phyloP scores from a whole-genome alignment of 2,113 vertebrate genomes.

The Noturus placidus region DNA sequence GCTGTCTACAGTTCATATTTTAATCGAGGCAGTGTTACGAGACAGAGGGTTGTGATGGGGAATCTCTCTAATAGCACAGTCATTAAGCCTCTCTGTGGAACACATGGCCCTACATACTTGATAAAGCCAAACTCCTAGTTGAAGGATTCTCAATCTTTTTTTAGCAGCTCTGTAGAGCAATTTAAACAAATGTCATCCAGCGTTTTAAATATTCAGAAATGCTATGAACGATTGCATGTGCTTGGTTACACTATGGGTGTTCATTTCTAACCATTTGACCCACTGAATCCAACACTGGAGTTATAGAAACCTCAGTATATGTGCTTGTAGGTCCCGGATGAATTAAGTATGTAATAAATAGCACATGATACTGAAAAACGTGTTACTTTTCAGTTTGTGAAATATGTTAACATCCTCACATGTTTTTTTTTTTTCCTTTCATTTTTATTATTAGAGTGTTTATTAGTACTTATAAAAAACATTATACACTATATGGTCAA shows the following conservation, averaged over 20 bases:
- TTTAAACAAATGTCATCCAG: not conserved
- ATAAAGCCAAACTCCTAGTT: not conserved
- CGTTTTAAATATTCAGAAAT: not conserved
- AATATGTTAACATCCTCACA: not conserved
- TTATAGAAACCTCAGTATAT: not conserved
- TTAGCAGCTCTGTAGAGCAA: not conserved
- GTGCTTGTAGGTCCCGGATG: not conserved
- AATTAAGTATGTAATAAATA: not conserved
- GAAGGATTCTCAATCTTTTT: not conserved
- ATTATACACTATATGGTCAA: not conserved
- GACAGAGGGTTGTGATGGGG: not conserved
- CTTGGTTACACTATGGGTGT: not conserved
- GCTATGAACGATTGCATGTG: not conserved
- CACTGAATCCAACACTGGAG: not conserved
- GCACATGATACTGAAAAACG: not conserved
- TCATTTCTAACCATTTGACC: not conserved
- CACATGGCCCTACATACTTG: not conserved
- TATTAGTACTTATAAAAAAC: not conserved
- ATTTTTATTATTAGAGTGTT: not conserved
- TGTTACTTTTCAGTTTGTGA: not conserved
- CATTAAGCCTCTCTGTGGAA: conserved; percentile 19
- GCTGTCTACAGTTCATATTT: conserved; percentile 63
- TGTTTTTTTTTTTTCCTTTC: not conserved
- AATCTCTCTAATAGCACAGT: conserved; percentile 3
- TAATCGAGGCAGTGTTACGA: conserved; percentile 56